These are phyloP conservation scores for Phortica magna DNA, from an alignment of 2,888 invertebrate species.

Conservation along the genomic window DNA sequence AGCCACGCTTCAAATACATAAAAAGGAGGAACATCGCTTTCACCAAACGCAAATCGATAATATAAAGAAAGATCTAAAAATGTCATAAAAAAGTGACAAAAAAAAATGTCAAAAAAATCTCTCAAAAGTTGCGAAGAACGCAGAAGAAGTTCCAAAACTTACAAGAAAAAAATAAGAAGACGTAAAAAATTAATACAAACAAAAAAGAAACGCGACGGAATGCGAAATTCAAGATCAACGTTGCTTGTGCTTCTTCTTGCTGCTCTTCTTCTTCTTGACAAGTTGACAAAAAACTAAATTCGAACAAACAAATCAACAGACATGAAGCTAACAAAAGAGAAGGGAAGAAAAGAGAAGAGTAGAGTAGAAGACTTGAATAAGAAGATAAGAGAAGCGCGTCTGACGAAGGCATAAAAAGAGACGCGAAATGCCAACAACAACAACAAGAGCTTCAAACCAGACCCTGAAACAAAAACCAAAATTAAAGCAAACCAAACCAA, in stretches of 20 bases:
- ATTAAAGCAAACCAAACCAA: conserved; percentile 26
- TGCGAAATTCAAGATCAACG: conserved; percentile 66
- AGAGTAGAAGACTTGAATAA: too few relatives aligned
- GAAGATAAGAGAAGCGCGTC: too few relatives aligned
- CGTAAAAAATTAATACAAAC: not conserved
- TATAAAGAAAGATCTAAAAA: conserved; percentile 2
- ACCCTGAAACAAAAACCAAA: conserved; percentile 31
- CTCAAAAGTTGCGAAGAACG: not conserved
- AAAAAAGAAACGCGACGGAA: conserved; percentile 44
- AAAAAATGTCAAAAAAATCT: too few relatives aligned
- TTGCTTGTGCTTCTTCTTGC: too few relatives aligned
- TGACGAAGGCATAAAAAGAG: too few relatives aligned
- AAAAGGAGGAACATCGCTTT: not conserved
- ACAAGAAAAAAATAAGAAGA: not conserved
- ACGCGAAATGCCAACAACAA: conserved; percentile 19
- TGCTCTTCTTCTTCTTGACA: conserved; percentile 35
- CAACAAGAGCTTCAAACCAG: conserved; percentile 32
- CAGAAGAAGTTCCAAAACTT: not conserved
- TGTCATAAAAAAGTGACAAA: conserved; percentile 12
- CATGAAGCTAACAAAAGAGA: conserved; percentile 41
- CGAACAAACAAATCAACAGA: conserved; percentile 34
- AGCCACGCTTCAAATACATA: not conserved
- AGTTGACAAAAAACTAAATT: conserved; percentile 27
- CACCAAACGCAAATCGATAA: not conserved
- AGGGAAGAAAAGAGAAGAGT: not conserved